Evolutionary conservation across 2,888 invertebrate genomes (phyloP).

Genomic region (Thumatha senex): DNA sequence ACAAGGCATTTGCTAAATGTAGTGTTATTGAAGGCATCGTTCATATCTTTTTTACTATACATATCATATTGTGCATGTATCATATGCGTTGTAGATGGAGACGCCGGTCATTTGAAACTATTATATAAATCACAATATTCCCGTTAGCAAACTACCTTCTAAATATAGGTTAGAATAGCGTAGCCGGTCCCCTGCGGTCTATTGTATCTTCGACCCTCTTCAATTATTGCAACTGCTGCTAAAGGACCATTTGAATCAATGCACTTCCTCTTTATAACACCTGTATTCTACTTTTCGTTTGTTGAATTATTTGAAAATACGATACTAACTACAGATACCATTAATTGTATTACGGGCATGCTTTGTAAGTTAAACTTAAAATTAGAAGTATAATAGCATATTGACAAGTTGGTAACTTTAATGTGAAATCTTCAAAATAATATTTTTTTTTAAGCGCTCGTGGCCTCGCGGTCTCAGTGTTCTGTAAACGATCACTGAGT

Average conservation of each 20-base stretch:
- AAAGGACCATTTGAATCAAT: conserved; percentile 61
- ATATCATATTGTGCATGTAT: conserved; percentile 7
- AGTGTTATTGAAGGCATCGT: neutral
- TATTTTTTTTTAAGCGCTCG: no score
- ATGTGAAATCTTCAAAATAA: no score
- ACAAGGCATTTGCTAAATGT: neutral
- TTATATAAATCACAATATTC: conserved; percentile 59
- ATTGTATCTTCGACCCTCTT: conserved; percentile 56
- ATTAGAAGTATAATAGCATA: no score
- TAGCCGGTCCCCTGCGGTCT: conserved; percentile 54
- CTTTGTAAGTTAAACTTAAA: no score
- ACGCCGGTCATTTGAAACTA: conserved; percentile 27
- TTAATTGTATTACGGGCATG: neutral
- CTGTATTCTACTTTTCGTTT: no score
- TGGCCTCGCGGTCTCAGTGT: no score
- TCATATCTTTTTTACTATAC: neutral
- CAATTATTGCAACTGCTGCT: conserved; percentile 68
- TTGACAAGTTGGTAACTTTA: no score
- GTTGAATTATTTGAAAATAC: no score
- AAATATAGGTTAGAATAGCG: conserved; percentile 59
- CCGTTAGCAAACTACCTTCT: conserved; percentile 51
- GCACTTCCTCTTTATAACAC: conserved; percentile 56
- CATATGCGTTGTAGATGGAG: conserved; percentile 13
- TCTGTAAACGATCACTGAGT: no score
- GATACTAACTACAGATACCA: neutral